These are phyloP conservation scores for Alaudala cheleensis DNA, from an alignment of 2,113 vertebrate genomes.

Conservation along the genomic window DNA sequence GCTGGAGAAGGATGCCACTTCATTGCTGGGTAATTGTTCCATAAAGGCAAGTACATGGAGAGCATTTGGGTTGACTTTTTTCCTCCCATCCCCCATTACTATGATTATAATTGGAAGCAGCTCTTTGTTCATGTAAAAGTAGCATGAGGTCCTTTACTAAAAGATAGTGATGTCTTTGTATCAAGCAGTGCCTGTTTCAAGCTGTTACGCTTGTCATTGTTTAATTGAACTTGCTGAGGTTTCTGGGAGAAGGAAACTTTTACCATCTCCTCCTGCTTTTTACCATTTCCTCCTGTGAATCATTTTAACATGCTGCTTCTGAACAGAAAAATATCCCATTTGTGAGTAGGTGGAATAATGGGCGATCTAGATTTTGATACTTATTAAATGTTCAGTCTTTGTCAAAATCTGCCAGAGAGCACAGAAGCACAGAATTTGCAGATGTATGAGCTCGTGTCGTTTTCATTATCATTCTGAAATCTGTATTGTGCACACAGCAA, in stretches of 20 bases:
- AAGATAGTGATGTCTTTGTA: slow-evolving; percentile 30
- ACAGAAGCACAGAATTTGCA: not conserved
- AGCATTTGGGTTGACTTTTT: not conserved
- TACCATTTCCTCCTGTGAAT: not conserved
- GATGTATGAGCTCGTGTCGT: not conserved
- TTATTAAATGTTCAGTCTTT: not conserved
- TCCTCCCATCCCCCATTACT: not conserved
- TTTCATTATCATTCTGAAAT: not conserved
- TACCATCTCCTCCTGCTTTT: not conserved
- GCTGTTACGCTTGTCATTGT: slow-evolving; percentile 1
- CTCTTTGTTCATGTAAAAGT: slow-evolving; percentile 32
- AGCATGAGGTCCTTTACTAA: not conserved
- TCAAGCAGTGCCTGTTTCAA: slow-evolving; percentile 4
- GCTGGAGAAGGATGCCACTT: not conserved
- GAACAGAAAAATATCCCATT: not conserved
- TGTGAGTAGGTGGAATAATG: slow-evolving; percentile 19
- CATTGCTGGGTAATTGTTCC: not conserved
- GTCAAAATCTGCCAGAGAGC: not conserved
- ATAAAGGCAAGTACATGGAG: not conserved
- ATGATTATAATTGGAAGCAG: slow-evolving; percentile 34
- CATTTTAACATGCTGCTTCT: not conserved
- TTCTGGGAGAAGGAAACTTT: slow-evolving; percentile 9
- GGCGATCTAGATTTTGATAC: not conserved
- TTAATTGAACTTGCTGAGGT: not conserved
- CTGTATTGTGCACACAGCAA: rapidly evolving